A percentile compares a stretch with the other conserved stretches of the same genome.
phyloP scores from a whole-genome alignment of 2,888 invertebrate species.

The Hermaeophaga mercurialis region DNA sequence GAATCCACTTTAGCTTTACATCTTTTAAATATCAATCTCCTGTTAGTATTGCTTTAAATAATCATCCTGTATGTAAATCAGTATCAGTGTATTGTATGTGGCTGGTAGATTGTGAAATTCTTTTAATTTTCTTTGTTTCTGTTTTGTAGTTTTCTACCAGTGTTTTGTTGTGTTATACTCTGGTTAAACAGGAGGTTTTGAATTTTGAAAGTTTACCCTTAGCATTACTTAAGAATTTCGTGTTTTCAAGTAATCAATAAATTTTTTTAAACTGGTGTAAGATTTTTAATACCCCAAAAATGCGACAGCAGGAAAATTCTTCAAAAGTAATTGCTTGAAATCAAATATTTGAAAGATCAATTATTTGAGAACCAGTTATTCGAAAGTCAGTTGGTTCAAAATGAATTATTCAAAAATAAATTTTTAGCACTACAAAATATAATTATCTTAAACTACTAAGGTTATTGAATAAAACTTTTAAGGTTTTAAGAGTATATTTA shows the following conservation, averaged over 20 bases:
- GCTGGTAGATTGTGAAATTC: conserved; percentile 14
- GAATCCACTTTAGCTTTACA: no score
- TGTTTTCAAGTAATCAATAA: conserved; percentile 42
- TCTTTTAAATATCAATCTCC: no score
- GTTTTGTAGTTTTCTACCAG: conserved; percentile 24
- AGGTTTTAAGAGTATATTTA: no score
- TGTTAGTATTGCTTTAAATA: conserved; percentile 1
- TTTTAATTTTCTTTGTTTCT: conserved; percentile 7
- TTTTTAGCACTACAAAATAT: no score
- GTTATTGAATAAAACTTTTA: no score
- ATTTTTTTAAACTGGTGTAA: conserved; percentile 29
- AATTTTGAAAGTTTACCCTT: conserved; percentile 26
- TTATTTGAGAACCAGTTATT: no score
- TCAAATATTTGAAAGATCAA: no score
- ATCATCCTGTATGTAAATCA: conserved; percentile 10
- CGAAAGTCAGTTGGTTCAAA: no score
- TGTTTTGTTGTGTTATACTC: conserved; percentile 23
- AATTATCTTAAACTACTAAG: no score
- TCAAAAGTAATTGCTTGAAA: no score
- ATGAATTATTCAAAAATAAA: no score
- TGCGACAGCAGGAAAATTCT: no score
- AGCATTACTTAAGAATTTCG: conserved; percentile 36
- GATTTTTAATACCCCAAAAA: neutral
- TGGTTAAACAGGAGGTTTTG: conserved; percentile 17
- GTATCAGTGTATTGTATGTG: conserved; percentile 11